Conservation (phyloP, 2,113 vertebrate species). For the Neofelis nebulosa region DNA sequence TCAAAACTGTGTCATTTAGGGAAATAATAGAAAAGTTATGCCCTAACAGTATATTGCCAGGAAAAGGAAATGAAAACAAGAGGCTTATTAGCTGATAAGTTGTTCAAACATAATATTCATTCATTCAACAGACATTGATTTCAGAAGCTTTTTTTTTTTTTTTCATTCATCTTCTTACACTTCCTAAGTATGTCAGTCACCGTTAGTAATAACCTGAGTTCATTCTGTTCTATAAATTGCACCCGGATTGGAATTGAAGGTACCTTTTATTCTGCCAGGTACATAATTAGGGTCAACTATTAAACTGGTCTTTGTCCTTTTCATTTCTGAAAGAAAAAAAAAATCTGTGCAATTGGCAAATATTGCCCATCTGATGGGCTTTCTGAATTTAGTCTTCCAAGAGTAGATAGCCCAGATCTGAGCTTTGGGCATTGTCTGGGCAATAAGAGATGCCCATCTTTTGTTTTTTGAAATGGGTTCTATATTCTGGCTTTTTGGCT, state of each 20-base stretch:
- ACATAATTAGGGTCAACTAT: constrained; percentile 56
- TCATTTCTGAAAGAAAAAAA: not conserved
- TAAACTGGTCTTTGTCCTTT: constrained; percentile 58
- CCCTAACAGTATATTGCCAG: constrained; percentile 7
- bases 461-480: constrained; percentile 5
- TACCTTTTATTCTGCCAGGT: constrained; percentile 43
- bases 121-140: not conserved
- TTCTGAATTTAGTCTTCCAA: constrained; percentile 45
- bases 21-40: constrained; percentile 57
- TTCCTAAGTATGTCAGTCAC: constrained; percentile 61
- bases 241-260: not conserved
- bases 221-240: constrained; percentile 62
- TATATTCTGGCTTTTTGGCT: not conserved
- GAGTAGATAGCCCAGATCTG: not conserved
- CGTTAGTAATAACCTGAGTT: constrained; percentile 51
- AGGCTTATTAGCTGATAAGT: not conserved
- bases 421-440: not conserved
- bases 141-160: not conserved
- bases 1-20: constrained; percentile 37
- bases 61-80: constrained; percentile 49
- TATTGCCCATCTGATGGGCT: constrained; percentile 2
- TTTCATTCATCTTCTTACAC: not conserved
- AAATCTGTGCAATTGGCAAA: not conserved
- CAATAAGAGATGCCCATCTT: not conserved
- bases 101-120: constrained; percentile 15